A percentile compares a stretch with the other conserved stretches of the same genome.
Conservation (phyloP, 2,113 vertebrate genomes). For the Collichthys lucidus region DNA sequence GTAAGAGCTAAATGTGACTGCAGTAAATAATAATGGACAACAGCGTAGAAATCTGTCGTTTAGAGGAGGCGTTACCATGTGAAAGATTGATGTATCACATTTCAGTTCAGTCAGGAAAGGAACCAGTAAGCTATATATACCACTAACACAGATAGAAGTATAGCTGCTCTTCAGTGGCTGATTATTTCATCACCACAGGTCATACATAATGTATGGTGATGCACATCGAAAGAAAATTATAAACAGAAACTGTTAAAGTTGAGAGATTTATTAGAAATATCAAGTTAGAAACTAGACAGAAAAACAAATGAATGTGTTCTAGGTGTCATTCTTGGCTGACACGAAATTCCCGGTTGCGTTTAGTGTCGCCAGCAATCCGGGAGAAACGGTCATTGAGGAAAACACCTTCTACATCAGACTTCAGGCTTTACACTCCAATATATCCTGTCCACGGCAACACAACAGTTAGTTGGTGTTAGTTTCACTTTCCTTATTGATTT, state of each 20-base stretch:
- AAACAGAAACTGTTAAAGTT: not conserved
- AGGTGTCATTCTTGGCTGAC: slow-evolving; percentile 93
- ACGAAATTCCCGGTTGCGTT: slow-evolving; percentile 96
- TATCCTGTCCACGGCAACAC: not conserved
- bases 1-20: not conserved
- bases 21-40: not conserved
- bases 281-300: not conserved
- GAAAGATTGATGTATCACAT: slow-evolving; percentile 2
- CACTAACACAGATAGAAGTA: not conserved
- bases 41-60: not conserved
- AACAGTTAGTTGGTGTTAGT: not conserved
- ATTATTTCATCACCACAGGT: not conserved
- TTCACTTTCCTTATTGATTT: slow-evolving; percentile 38
- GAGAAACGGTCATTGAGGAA: slow-evolving; percentile 99
- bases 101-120: not conserved
- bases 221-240: not conserved
- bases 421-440: too few relatives aligned
- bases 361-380: slow-evolving; percentile 89
- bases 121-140: not conserved
- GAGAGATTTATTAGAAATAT: slow-evolving; percentile 33
- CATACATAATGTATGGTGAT: not conserved
- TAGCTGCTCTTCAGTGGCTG: not conserved
- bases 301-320: slow-evolving; percentile 5
- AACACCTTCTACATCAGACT: slow-evolving; percentile 63
- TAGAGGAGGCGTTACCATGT: not conserved